A percentile compares a stretch with the other conserved stretches of the same genome.
These are phyloP conservation scores for Columba janthina DNA, from an alignment of 2,113 vertebrate species.

Conservation along the genomic window DNA sequence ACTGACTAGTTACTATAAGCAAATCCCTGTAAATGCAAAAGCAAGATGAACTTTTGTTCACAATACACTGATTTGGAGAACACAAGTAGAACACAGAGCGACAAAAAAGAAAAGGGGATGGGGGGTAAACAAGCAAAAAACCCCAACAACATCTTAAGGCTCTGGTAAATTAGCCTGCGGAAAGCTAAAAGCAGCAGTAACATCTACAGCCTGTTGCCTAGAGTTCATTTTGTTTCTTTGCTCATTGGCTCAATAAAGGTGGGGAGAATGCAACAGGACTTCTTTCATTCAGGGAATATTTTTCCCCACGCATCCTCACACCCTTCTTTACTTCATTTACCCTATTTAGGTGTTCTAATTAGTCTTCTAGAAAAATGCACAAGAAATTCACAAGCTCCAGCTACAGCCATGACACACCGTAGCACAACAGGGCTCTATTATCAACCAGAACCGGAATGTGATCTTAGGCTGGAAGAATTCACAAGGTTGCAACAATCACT, in stretches of 20 bases:
- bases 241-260: background rate
- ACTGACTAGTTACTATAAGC: background rate
- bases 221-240: background rate
- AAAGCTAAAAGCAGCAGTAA: background rate
- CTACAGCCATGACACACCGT: background rate
- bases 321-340: background rate
- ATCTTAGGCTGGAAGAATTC: background rate
- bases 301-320: background rate
- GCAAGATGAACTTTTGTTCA: background rate
- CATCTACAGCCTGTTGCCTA: background rate
- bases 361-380: background rate
- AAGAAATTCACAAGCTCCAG: background rate
- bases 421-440: background rate
- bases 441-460: background rate
- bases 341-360: background rate
- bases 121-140: background rate
- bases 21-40: background rate
- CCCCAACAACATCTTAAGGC: background rate
- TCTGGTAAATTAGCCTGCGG: background rate
- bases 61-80: background rate
- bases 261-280: background rate
- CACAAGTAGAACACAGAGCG: background rate
- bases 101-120: background rate
- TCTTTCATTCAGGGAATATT: background rate
- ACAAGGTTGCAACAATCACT: background rate